phyloP scores from a whole-genome alignment of 2,888 invertebrate species.

The Nineta flava region DNA sequence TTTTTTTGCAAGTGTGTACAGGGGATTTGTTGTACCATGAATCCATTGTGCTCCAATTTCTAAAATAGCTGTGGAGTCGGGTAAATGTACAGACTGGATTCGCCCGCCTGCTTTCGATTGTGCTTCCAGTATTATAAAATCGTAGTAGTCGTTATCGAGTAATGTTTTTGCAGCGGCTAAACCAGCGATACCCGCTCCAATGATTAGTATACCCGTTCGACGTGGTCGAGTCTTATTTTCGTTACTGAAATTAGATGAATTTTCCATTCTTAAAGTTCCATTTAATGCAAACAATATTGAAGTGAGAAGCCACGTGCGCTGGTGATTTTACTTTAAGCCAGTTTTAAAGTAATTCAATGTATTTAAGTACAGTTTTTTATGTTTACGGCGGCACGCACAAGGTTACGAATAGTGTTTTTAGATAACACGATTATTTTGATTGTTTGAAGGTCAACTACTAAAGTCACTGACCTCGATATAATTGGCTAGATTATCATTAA shows the following conservation, averaged over 20 bases:
- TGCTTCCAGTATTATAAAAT: constrained; percentile 39
- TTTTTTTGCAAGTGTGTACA: constrained; percentile 31
- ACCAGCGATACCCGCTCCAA: constrained; percentile 45
- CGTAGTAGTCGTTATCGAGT: constrained; percentile 25
- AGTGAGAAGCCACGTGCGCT: too few relatives aligned
- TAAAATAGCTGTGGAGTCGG: constrained; percentile 23
- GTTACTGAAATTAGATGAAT: neutral
- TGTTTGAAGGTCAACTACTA: too few relatives aligned
- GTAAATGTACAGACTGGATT: constrained; percentile 27
- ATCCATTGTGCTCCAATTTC: constrained; percentile 50
- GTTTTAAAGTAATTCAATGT: too few relatives aligned
- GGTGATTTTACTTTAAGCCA: too few relatives aligned
- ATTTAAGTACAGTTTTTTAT: too few relatives aligned
- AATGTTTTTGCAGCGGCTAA: constrained; percentile 37
- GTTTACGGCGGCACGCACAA: too few relatives aligned
- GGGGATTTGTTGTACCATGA: constrained; percentile 37
- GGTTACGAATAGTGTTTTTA: too few relatives aligned
- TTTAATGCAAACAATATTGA: too few relatives aligned
- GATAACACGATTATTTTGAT: too few relatives aligned
- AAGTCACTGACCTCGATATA: too few relatives aligned
- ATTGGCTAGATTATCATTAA: too few relatives aligned
- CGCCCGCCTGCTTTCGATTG: constrained; percentile 36
- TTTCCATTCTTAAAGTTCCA: neutral
- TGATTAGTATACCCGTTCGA: constrained; percentile 28
- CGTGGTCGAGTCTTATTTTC: constrained; percentile 5